Conservation (phyloP, 2,797 vertebrate genomes). For the Anomalospiza imberbis region DNA sequence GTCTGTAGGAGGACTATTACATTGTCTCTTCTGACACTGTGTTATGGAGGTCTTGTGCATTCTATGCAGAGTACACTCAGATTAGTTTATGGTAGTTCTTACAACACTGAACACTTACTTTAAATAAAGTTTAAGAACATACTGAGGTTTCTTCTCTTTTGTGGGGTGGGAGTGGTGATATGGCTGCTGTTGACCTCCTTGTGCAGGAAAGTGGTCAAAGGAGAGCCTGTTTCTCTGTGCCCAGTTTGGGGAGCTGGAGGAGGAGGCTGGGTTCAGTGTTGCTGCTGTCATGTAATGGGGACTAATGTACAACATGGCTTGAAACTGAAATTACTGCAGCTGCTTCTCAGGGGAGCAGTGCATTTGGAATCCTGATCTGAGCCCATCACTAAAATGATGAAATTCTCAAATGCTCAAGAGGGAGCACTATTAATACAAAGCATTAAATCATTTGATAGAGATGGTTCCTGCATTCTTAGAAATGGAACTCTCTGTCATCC, state of each 20-base stretch:
- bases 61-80: neutral
- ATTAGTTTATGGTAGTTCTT: neutral
- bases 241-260: neutral
- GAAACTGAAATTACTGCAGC: neutral
- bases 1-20: neutral
- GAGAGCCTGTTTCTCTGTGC: neutral
- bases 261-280: neutral
- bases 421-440: neutral
- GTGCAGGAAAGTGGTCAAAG: neutral
- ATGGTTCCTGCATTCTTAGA: neutral
- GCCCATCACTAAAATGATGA: neutral
- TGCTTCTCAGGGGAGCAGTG: neutral
- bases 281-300: neutral
- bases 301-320: neutral
- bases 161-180: fast-evolving
- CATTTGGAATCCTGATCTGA: neutral
- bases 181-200: neutral
- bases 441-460: neutral
- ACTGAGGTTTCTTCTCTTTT: neutral
- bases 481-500: neutral
- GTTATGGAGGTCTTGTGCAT: neutral
- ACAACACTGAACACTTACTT: neutral
- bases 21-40: neutral
- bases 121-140: neutral
- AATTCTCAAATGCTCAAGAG: neutral